These are phyloP conservation scores for Nibea coibor DNA, from an alignment of 2,113 vertebrate species.

Conservation along the genomic window DNA sequence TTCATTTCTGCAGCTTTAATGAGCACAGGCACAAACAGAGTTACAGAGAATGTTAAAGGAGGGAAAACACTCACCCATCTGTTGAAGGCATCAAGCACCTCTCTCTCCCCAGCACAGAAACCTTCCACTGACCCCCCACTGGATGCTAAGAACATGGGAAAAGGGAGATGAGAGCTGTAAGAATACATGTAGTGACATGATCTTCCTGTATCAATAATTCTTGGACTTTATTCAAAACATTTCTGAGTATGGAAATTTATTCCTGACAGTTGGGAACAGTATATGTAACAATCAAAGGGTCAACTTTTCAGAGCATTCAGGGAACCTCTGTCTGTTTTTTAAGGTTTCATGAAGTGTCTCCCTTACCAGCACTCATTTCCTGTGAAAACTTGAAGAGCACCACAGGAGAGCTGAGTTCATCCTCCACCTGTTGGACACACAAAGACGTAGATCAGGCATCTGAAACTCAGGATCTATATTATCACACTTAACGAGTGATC, in stretches of 20 bases:
- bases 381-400: constrained; percentile 92
- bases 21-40: not conserved
- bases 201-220: not conserved
- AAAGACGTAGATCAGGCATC: constrained; percentile 47
- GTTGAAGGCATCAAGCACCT: constrained; percentile 90
- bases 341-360: not conserved
- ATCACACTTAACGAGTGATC: not conserved
- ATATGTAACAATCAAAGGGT: not conserved
- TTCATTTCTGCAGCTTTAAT: not conserved
- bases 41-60: not conserved
- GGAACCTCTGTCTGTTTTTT: not conserved
- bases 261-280: not conserved
- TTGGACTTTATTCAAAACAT: not conserved
- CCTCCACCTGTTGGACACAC: constrained; percentile 89
- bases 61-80: constrained; percentile 88
- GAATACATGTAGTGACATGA: not conserved
- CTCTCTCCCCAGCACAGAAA: constrained; percentile 81
- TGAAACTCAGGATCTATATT: not conserved
- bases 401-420: constrained; percentile 93
- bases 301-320: not conserved
- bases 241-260: not conserved
- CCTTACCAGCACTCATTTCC: constrained; percentile 85
- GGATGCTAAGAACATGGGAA: constrained; percentile 63
- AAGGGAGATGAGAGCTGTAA: not conserved
- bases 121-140: constrained; percentile 75